These are phyloP conservation scores for Drosophila mauritiana DNA, from an alignment of 1,140 invertebrate genomes.

Conservation along the genomic window DNA sequence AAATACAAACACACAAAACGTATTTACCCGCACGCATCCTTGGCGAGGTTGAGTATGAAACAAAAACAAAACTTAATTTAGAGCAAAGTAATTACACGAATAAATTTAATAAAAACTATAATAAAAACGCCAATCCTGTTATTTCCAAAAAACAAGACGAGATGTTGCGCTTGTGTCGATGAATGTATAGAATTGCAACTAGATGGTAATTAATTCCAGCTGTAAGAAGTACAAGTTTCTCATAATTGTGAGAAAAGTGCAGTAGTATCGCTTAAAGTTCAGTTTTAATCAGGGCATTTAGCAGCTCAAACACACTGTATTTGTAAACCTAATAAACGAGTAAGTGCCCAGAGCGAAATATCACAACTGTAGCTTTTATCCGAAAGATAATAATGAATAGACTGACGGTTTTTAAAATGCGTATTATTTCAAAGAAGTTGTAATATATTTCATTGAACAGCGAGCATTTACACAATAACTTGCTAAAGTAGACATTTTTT, in stretches of 20 bases:
- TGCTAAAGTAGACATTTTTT: conserved; percentile 20
- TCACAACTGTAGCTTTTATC: background rate
- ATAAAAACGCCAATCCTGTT: conserved; percentile 53
- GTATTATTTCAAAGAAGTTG: background rate
- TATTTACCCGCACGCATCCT: conserved; percentile 38
- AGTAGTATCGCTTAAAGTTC: background rate
- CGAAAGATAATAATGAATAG: background rate
- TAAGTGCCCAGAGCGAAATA: conserved; percentile 1
- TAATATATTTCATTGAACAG: background rate
- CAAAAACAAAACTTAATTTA: conserved; percentile 68
- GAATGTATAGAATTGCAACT: conserved; percentile 5
- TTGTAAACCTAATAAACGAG: conserved; percentile 1
- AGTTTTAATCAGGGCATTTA: conserved; percentile 2
- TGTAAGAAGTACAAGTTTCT: background rate
- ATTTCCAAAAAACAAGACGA: conserved; percentile 51
- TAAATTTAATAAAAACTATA: conserved; percentile 76
- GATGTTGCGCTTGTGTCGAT: conserved; percentile 1
- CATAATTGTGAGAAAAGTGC: background rate
- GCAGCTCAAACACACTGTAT: conserved; percentile 1
- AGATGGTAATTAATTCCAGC: background rate
- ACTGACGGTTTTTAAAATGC: background rate
- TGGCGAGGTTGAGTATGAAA: conserved; percentile 47
- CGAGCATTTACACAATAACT: background rate
- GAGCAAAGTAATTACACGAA: conserved; percentile 79
- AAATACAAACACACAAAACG: conserved; percentile 36